Base-by-base conservation (phyloP, 2,888 invertebrate species). In the Stomorhina lunata region DNA sequence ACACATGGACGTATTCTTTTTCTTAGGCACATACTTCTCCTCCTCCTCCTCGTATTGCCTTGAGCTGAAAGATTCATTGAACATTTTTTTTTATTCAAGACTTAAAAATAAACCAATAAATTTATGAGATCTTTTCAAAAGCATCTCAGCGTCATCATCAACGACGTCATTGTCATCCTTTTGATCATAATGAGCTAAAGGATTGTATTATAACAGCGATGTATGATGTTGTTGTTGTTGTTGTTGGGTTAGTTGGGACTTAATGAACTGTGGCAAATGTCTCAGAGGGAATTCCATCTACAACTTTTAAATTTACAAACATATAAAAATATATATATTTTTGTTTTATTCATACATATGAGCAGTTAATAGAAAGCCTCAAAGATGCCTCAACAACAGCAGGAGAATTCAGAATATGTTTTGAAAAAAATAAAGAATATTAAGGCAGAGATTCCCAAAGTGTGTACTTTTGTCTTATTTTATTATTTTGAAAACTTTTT, bases 241-340 rank as follows among this genome's bases (percentile, higher is more conserved):
- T n/a, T n/a, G n/a, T n/a, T n/a, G n/a, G 17, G 29, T 53, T 32
- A 25, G 29, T 69, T 73, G 37, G 55, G 66, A 43, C 73, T 72
- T 81, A 81, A 81, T 81, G 78, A 81, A 81, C 78, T 81, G 73
- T 73, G 45, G 78, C 81, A 81, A 77, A 81, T 78, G 77, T 81
- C 81, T 81, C 73, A 57, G 78, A 81, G 81, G 81, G 81, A 77
- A 81, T 81, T 81, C 72, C 81, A 76, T 66, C 32, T 17, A 9
- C 68, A 61, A 57, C 61, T 15, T 25, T 17, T 45, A 50, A 20
- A 37, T 29, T n/a, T 61, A 43, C 22, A 57, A 34, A 65, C 40
- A 3, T 7, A 50, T 53, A 15, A 12, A 15, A n/a, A 40, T n/a
- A 29, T 10, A 55, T 34, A 55, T n/a, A 43, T 15, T 15, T 43